A percentile compares a stretch with the other conserved stretches of the same genome.
These are phyloP conservation scores for Aurelia aurita DNA, from an alignment of 30 jellyfish, hydroid and myxozoan genomes.

Conservation along the genomic window DNA sequence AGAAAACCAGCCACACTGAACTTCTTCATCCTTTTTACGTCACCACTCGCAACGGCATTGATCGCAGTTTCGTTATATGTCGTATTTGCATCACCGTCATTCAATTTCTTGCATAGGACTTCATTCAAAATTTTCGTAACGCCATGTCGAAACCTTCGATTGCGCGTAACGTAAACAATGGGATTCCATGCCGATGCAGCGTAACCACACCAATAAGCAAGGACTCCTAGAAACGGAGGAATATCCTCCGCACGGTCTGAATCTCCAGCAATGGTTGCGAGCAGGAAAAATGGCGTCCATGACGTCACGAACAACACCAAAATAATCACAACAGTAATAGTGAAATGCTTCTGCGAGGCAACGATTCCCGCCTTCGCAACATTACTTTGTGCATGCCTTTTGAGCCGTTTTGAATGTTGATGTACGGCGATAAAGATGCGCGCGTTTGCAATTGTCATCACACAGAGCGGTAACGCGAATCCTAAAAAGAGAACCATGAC, in stretches of 20 bases:
- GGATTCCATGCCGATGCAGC: conserved; percentile 74
- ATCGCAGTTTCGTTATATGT: not conserved
- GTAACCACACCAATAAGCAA: conserved; percentile 81
- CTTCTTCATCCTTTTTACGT: not conserved
- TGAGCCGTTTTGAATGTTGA: conserved; percentile 32
- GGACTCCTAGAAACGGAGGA: conserved; percentile 71
- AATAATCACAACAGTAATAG: conserved; percentile 31
- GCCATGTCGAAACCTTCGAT: conserved; percentile 54
- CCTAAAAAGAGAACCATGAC: conserved; percentile 27
- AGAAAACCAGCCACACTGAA: not conserved
- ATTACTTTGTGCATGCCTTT: conserved; percentile 29
- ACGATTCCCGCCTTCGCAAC: conserved; percentile 31
- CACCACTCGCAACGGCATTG: not conserved
- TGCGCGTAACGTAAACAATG: conserved; percentile 44
- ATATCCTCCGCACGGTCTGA: conserved; percentile 17
- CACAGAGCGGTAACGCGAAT: conserved; percentile 44
- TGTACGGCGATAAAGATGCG: conserved; percentile 50
- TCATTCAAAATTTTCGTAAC: conserved; percentile 3
- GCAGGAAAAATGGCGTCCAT: conserved; percentile 72
- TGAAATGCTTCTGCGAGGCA: conserved; percentile 60
- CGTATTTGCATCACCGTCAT: not conserved
- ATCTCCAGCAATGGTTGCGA: conserved; percentile 27
- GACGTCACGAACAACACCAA: conserved; percentile 49
- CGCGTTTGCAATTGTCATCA: conserved; percentile 50
- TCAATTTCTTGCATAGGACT: not conserved